A percentile compares a stretch with the other conserved stretches of the same genome.
phyloP scores from a whole-genome alignment of 2,113 vertebrate species.

The Lycaon pictus region DNA sequence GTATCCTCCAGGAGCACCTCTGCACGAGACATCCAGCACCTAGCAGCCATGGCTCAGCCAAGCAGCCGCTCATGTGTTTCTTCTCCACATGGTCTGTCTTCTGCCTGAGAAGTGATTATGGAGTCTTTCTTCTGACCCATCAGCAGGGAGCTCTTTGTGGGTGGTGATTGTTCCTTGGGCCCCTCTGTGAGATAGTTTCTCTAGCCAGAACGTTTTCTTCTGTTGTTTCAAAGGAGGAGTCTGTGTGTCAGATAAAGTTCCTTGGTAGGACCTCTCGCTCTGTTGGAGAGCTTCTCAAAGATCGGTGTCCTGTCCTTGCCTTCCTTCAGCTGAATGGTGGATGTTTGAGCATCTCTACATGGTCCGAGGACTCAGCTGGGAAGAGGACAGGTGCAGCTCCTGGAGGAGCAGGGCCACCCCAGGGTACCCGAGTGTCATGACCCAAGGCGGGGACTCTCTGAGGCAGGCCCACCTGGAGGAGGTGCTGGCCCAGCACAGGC shows the following conservation, averaged over 20 bases:
- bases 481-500: background rate
- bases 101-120: background rate
- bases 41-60: no score
- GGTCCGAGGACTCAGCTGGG: background rate
- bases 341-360: background rate
- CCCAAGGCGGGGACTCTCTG: rapidly evolving
- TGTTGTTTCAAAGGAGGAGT: background rate
- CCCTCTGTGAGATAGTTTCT: background rate
- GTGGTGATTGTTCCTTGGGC: no score
- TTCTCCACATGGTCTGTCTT: background rate
- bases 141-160: no score
- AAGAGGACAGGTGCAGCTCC: background rate
- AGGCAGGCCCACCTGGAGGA: background rate
- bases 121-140: background rate
- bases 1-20: background rate
- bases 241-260: background rate
- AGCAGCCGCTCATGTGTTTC: background rate
- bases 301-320: background rate
- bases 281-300: background rate
- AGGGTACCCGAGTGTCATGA: no score
- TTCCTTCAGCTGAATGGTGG: background rate
- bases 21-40: background rate
- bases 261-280: background rate
- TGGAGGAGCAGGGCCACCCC: background rate
- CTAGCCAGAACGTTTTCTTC: background rate